A percentile compares a stretch with the other conserved stretches of the same genome.
Conservation (phyloP, 2,888 invertebrate genomes). For the Lasius platythorax region DNA sequence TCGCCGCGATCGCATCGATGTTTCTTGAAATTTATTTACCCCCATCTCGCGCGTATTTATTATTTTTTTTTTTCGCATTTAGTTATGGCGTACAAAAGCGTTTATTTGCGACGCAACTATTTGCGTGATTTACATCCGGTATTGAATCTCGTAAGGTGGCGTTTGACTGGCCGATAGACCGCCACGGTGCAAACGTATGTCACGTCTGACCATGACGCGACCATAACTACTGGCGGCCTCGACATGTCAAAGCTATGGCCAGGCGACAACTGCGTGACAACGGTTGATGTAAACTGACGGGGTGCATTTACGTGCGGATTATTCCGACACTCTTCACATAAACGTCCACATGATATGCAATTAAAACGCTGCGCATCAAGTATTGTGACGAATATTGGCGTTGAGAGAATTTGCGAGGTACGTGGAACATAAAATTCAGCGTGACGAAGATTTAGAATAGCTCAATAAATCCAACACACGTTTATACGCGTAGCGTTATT, state of each 20-base stretch:
- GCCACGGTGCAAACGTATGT: slow-evolving; percentile 22
- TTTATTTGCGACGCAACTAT: neutral
- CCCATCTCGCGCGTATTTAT: neutral
- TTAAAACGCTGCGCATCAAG: slow-evolving; percentile 2
- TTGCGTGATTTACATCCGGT: neutral
- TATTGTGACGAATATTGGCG: neutral
- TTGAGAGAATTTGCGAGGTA: neutral
- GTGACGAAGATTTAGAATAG: neutral
- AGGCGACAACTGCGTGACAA: slow-evolving; percentile 47
- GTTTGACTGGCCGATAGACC: slow-evolving; percentile 12
- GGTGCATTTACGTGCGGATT: slow-evolving; percentile 31
- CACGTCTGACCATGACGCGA: slow-evolving; percentile 43
- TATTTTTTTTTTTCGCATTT: neutral
- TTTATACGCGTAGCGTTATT: neutral
- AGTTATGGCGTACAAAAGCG: neutral
- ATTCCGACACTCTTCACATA: slow-evolving; percentile 5
- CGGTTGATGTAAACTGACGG: slow-evolving; percentile 24
- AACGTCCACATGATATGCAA: slow-evolving; percentile 15
- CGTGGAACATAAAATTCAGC: neutral
- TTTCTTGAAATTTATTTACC: neutral
- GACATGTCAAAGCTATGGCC: slow-evolving; percentile 34
- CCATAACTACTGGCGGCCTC: slow-evolving; percentile 39
- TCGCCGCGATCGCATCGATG: neutral
- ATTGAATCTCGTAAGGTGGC: slow-evolving; percentile 6
- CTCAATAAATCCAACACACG: slow-evolving; percentile 7